Evolutionary conservation across 2,888 invertebrate genomes (phyloP).

Genomic region (Keiferia lycopersicella): DNA sequence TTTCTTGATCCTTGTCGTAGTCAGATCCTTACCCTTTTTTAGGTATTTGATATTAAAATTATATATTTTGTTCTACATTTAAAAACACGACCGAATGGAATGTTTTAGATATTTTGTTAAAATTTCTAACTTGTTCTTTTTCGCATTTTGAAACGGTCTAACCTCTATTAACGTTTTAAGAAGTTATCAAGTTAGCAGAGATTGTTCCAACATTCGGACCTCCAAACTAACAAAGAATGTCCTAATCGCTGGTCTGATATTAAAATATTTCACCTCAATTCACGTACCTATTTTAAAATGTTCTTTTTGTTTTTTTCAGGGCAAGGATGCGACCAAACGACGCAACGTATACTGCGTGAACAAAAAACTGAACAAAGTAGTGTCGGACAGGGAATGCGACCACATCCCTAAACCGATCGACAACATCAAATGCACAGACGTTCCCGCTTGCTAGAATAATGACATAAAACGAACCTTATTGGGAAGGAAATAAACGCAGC

Average conservation of each 20-base stretch:
- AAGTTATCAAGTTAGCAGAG: not conserved
- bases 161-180: too few relatives aligned
- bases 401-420: slow-evolving; percentile 84
- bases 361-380: slow-evolving; percentile 85
- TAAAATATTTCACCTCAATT: too few relatives aligned
- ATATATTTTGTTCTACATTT: too few relatives aligned
- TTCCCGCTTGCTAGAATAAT: slow-evolving; percentile 63
- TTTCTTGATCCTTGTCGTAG: too few relatives aligned
- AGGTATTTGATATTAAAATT: too few relatives aligned
- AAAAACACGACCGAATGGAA: too few relatives aligned
- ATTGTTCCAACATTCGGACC: not conserved
- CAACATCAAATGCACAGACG: slow-evolving; percentile 83
- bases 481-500: slow-evolving; percentile 1
- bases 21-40: too few relatives aligned
- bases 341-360: slow-evolving; percentile 89
- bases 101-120: too few relatives aligned
- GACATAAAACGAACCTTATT: not conserved
- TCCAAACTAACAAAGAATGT: slow-evolving; percentile 1
- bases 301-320: slow-evolving; percentile 48
- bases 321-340: slow-evolving; percentile 81
- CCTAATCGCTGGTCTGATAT: too few relatives aligned
- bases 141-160: too few relatives aligned
- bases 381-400: slow-evolving; percentile 88
- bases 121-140: too few relatives aligned
- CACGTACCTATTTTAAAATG: not conserved